Conservation (phyloP, 2,888 invertebrate species). For the Steinernema scapterisci region DNA sequence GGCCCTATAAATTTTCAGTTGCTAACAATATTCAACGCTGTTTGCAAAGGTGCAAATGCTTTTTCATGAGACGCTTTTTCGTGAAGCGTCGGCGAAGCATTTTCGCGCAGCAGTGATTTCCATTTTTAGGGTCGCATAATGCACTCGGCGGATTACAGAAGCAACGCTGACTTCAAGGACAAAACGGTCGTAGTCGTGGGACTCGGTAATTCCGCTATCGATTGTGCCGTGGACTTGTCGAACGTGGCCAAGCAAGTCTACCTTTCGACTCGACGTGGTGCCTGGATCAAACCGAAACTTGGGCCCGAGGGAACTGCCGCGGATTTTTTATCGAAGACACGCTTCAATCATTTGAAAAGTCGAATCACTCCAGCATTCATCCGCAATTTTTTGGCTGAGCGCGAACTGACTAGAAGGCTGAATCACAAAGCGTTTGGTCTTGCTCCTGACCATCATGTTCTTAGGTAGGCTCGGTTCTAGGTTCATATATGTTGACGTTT, state of each 20-base stretch:
- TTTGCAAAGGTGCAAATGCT: too few relatives aligned
- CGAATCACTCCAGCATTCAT: conserved; percentile 43
- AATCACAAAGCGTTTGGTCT: conserved; percentile 67
- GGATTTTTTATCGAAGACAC: conserved; percentile 35
- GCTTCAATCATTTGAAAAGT: conserved; percentile 31
- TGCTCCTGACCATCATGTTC: conserved; percentile 64
- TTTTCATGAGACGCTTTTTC: too few relatives aligned
- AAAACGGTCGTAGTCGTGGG: conserved; percentile 69
- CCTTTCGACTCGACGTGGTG: conserved; percentile 38
- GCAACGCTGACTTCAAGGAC: conserved; percentile 54
- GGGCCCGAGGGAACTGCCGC: conserved; percentile 28
- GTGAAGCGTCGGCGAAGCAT: neutral
- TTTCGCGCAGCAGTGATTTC: neutral
- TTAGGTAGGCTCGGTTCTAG: conserved; percentile 34
- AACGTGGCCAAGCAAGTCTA: conserved; percentile 52
- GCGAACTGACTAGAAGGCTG: conserved; percentile 39
- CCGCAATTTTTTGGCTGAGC: conserved; percentile 45
- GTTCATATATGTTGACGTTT: too few relatives aligned
- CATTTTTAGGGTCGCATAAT: conserved; percentile 47
- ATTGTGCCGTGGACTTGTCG: conserved; percentile 68
- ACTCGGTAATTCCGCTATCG: conserved; percentile 69
- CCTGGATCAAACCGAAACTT: conserved; percentile 35
- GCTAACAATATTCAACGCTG: too few relatives aligned
- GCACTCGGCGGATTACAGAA: conserved; percentile 52
- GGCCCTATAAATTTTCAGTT: too few relatives aligned